Conservation (phyloP, 2,888 invertebrate species). For the Brenthis daphne region DNA sequence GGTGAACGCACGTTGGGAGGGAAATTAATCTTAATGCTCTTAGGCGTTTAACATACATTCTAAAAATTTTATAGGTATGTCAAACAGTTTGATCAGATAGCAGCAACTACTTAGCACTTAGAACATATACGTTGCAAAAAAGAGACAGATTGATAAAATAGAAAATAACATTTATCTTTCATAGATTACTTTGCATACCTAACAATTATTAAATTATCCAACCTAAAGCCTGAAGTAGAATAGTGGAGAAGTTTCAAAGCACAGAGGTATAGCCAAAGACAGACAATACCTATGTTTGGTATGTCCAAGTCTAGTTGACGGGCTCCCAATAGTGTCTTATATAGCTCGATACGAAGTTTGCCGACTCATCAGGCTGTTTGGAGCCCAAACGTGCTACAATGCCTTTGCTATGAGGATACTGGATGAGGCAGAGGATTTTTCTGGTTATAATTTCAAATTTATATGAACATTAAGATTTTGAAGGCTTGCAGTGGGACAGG, state of each 20-base stretch:
- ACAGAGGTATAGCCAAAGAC: slow-evolving; percentile 33
- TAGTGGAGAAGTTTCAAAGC: slow-evolving; percentile 28
- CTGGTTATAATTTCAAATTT: too few relatives aligned
- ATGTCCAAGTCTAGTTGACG: slow-evolving; percentile 31
- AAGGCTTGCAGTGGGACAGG: too few relatives aligned
- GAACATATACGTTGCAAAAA: too few relatives aligned
- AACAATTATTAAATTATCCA: slow-evolving; percentile 11
- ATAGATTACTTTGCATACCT: not conserved
- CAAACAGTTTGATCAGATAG: too few relatives aligned
- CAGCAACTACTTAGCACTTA: too few relatives aligned
- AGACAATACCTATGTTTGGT: slow-evolving; percentile 32
- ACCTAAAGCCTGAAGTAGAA: slow-evolving; percentile 9
- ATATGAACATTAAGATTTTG: too few relatives aligned
- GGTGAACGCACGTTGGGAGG: too few relatives aligned
- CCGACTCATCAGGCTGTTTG: slow-evolving; percentile 52
- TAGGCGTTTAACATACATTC: too few relatives aligned
- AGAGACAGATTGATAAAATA: not conserved
- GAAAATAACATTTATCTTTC: not conserved
- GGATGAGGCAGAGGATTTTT: not conserved
- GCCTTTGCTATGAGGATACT: not conserved
- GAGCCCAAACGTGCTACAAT: slow-evolving; percentile 43
- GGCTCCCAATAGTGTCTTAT: slow-evolving; percentile 31
- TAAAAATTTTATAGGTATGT: too few relatives aligned
- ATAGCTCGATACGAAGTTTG: slow-evolving; percentile 44
- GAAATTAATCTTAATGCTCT: too few relatives aligned